Evolutionary conservation across 2,797 vertebrate species (phyloP), one percentile per base, ranked within the genome.

Genomic region (Megalops cyprinoides): DNA sequence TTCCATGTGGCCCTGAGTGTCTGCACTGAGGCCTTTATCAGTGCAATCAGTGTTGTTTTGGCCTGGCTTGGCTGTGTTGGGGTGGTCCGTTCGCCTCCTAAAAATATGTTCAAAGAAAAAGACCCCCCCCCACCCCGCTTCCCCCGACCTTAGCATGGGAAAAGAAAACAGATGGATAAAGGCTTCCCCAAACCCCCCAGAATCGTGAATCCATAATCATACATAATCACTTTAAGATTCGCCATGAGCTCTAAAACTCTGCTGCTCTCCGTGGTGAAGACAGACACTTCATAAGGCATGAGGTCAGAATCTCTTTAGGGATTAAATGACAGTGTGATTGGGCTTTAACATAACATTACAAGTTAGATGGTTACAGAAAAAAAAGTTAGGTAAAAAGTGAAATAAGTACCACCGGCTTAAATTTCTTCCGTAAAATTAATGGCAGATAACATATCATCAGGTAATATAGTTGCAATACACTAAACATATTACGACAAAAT

Each of bases 1-100:
- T 87, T 67, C 78, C 82, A 74, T 55, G 46, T 79, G 81, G 83
- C 81, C 83, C 77, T 82, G 67, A 85, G 44, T 44, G 60, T 75
- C 75, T 60, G 37, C 31, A 74, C 77, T 79, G 53, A 83, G 53
- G 23, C 81, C 53, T 84, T 84, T 53, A 81, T 80, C 74, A 75
- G 65, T 56, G n/a, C 80, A 51, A 67, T 46, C 67, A 55, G 34
- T 28, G 69, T 51, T 20, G 60, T 67, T 20, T 69, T 15, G 51
- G 28, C 34, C 28, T 12, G 3, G 14, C 48, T 48, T 12, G 3
- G 14, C 48, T 48, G 77, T 48, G 44, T 12, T 48, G 14, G 12
- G 48, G 34, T 53, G 34, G 77, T 51, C 77, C 46, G 37, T 49
- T 79, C 20, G 23, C 48, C 31, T 69, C 46, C 34, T 55, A 28